Conservation (phyloP, 2,797 vertebrate genomes). For the Molossus alvarezi region DNA sequence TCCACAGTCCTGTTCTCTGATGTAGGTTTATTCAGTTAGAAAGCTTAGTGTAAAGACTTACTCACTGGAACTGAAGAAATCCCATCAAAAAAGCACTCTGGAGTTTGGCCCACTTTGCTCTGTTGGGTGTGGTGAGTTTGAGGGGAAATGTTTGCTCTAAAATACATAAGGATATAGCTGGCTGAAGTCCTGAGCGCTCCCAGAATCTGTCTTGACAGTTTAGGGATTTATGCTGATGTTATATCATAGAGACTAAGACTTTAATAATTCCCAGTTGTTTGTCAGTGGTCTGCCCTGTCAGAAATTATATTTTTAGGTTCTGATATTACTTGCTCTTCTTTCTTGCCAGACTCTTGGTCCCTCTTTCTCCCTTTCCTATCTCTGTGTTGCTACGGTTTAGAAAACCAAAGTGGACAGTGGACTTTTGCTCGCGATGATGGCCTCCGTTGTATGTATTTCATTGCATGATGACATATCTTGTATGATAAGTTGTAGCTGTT, state of each 20-base stretch:
- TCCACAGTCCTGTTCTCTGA: slow-evolving; percentile 31
- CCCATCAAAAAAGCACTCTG: slow-evolving; percentile 72
- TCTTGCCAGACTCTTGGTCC: slow-evolving; percentile 16
- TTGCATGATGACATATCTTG: background rate
- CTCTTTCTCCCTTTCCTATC: slow-evolving; percentile 42
- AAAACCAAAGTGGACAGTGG: slow-evolving; percentile 67
- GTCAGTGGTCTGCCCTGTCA: background rate
- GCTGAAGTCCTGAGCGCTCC: background rate
- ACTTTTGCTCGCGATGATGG: slow-evolving; percentile 60
- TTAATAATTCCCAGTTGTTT: background rate
- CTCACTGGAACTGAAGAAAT: slow-evolving; percentile 78
- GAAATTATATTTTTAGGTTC: background rate
- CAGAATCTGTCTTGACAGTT: background rate
- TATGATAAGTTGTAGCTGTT: slow-evolving; percentile 10
- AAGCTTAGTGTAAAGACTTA: slow-evolving; percentile 73
- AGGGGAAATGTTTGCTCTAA: slow-evolving; percentile 70
- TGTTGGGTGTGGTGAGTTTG: slow-evolving; percentile 52
- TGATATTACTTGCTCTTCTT: background rate
- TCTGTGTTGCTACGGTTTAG: slow-evolving; percentile 69
- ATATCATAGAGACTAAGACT: background rate
- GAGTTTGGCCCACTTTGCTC: slow-evolving; percentile 25
- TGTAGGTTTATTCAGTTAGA: slow-evolving; percentile 32
- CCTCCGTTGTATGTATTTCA: slow-evolving; percentile 36
- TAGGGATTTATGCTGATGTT: slow-evolving; percentile 7
- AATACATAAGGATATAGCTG: background rate